Percentiles rank a stretch among this genome's conserved stretches.
Conservation (phyloP, 2,113 vertebrate species). For the Acrocephalus arundinaceus region DNA sequence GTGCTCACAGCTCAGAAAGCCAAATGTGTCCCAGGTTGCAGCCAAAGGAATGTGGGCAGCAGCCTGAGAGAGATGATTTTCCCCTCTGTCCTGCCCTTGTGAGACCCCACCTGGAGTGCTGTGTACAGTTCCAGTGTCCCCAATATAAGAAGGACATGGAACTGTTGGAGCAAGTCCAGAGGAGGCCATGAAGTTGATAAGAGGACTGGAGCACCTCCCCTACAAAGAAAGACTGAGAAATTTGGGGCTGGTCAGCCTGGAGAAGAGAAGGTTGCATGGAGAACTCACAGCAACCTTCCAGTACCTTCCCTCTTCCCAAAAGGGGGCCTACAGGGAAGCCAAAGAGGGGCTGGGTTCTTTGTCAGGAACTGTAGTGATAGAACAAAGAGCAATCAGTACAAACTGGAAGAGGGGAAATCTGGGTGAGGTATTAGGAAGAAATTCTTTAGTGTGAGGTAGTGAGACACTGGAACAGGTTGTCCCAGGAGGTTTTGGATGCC, state of each 20-base stretch:
- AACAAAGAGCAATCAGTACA: background rate
- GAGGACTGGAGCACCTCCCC: background rate
- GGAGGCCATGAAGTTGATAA: background rate
- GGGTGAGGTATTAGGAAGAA: background rate
- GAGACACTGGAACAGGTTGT: background rate
- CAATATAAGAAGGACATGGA: background rate
- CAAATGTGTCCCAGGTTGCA: background rate
- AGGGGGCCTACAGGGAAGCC: background rate
- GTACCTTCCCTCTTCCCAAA: background rate
- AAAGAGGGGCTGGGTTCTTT: too few relatives aligned
- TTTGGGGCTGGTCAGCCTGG: background rate
- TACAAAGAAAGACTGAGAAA: background rate
- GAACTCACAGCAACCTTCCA: background rate
- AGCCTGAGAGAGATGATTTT: background rate
- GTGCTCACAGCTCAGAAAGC: background rate
- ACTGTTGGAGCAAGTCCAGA: background rate
- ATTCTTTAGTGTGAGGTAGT: background rate
- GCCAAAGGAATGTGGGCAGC: background rate
- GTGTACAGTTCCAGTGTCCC: background rate
- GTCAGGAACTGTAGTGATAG: background rate
- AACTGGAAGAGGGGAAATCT: background rate
- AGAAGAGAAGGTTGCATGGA: background rate
- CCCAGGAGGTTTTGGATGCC: background rate
- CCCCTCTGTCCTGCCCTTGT: background rate
- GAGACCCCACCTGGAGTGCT: background rate